These are phyloP conservation scores for Ramphastos sulfuratus DNA, from an alignment of 2,113 vertebrate species.

Conservation along the genomic window DNA sequence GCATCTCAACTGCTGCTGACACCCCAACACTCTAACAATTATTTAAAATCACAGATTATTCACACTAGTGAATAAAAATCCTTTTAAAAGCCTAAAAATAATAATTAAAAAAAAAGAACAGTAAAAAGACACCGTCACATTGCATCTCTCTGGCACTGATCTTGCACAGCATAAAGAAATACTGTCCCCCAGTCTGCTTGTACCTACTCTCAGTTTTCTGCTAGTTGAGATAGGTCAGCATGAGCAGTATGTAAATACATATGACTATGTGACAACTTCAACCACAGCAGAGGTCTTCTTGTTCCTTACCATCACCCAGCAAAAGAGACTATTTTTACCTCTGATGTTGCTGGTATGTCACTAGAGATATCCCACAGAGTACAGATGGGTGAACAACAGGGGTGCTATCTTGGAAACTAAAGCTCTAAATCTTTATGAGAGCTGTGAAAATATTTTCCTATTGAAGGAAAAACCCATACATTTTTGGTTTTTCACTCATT, in stretches of 20 bases:
- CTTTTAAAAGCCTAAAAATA: background rate
- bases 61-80: background rate
- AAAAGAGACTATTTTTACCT: constrained; percentile 49
- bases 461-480: background rate
- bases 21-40: background rate
- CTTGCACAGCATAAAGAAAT: background rate
- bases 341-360: constrained; percentile 15
- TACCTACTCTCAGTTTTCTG: background rate
- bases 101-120: background rate
- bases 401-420: constrained; percentile 22
- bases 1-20: background rate
- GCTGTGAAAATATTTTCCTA: constrained; percentile 25
- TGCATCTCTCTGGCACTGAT: background rate
- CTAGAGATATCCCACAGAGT: constrained; percentile 26
- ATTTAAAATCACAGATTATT: background rate
- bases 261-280: background rate
- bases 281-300: background rate
- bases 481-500: constrained; percentile 5
- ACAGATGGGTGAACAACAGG: constrained; percentile 48
- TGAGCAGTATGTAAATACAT: background rate
- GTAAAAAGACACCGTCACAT: background rate
- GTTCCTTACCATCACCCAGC: background rate
- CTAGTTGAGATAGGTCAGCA: background rate
- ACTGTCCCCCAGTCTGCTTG: background rate
- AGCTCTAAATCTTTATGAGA: constrained; percentile 1